Evolutionary conservation across 2,797 vertebrate species (phyloP).

Genomic region (Cuniculus paca): DNA sequence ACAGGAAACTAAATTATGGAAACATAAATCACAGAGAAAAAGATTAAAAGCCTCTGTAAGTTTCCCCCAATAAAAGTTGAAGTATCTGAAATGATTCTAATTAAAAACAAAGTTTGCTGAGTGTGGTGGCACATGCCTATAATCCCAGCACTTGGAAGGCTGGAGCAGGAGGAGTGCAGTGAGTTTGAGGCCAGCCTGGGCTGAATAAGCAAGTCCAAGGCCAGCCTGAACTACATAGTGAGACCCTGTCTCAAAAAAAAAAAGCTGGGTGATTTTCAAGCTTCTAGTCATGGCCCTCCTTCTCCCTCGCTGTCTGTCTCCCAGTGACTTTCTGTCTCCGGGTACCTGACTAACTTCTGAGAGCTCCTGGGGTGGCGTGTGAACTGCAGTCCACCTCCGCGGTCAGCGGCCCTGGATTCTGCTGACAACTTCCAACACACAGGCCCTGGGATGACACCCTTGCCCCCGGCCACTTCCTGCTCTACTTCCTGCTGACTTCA

Average conservation of each 20-base stretch:
- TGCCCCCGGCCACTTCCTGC: not conserved
- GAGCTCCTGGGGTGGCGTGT: fast-evolving
- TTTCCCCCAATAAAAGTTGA: not conserved
- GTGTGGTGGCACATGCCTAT: not conserved
- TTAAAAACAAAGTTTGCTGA: not conserved
- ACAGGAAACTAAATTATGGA: not conserved
- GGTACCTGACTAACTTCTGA: not conserved
- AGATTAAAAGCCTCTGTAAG: too few species aligned
- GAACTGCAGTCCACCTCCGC: not conserved
- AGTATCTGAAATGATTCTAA: not conserved
- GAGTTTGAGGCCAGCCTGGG: not conserved
- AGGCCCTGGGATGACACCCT: fast-evolving
- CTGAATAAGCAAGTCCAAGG: not conserved
- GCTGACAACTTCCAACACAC: fast-evolving
- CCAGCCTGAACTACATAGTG: not conserved
- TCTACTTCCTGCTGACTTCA: not conserved
- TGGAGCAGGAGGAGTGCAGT: not conserved
- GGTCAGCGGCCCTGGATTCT: not conserved
- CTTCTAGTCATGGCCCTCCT: fast-evolving
- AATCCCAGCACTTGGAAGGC: not conserved
- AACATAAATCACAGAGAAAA: not conserved
- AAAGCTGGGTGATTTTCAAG: fast-evolving
- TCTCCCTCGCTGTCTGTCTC: fast-evolving
- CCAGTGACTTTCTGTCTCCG: fast-evolving
- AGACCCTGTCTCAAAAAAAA: not conserved